Conservation (phyloP, 2,888 invertebrate species). For the Drosophila koepferae region DNA sequence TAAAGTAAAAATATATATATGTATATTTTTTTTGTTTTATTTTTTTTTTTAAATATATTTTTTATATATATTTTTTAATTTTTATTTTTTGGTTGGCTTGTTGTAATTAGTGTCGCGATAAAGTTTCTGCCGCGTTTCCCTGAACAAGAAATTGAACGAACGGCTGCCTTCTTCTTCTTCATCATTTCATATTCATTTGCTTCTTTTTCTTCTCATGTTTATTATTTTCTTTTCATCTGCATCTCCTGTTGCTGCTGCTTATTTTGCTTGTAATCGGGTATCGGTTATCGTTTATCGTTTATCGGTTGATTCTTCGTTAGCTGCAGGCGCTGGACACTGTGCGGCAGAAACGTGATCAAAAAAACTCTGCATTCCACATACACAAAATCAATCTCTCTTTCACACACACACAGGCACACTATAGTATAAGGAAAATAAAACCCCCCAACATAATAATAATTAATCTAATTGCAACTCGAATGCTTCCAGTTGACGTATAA, state of each 20-base stretch:
- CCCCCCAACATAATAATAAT: neutral
- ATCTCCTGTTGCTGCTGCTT: conserved; percentile 36
- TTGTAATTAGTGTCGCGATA: conserved; percentile 84
- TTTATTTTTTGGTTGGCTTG: conserved; percentile 70
- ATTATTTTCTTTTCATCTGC: conserved; percentile 24
- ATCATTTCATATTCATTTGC: too few species aligned
- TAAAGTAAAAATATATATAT: conserved; percentile 84
- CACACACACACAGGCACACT: neutral
- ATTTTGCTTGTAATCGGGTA: conserved; percentile 22
- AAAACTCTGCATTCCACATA: conserved; percentile 79
- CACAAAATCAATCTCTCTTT: neutral
- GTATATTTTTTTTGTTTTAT: conserved; percentile 69
- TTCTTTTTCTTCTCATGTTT: conserved; percentile 17
- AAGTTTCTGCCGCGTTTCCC: conserved; percentile 55
- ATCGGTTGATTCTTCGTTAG: conserved; percentile 33
- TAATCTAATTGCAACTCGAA: neutral
- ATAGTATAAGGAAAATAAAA: neutral
- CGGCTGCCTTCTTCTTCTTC: conserved; percentile 36
- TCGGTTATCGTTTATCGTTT: conserved; percentile 29
- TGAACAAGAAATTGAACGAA: conserved; percentile 49
- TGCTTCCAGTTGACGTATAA: neutral
- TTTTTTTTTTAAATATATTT: conserved; percentile 60
- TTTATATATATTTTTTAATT: conserved; percentile 66
- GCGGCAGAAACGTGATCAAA: conserved; percentile 78
- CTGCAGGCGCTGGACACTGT: conserved; percentile 32